Conservation (phyloP, 2,888 invertebrate species). For the Lasioglossum leucozonium region DNA sequence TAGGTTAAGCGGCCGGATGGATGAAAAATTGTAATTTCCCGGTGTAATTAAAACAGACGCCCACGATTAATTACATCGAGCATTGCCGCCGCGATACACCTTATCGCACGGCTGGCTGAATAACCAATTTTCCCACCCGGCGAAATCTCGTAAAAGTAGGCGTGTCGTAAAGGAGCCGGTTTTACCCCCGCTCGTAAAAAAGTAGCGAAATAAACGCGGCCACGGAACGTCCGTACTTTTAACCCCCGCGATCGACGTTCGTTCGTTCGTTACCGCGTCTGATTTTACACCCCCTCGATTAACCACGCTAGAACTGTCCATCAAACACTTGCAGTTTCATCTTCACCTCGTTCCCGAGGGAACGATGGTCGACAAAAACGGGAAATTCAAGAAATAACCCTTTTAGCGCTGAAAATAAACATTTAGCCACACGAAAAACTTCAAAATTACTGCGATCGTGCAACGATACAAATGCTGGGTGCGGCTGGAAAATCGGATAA, state of each 20-base stretch:
- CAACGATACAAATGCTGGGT: too few relatives aligned
- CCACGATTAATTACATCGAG: constrained; percentile 10
- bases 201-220: constrained; percentile 3
- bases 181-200: constrained; percentile 34
- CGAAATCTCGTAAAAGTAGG: constrained; percentile 37
- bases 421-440: too few relatives aligned
- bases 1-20: not conserved
- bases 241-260: not conserved
- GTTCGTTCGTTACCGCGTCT: not conserved
- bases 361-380: not conserved
- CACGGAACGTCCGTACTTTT: not conserved
- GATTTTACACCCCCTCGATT: constrained; percentile 3
- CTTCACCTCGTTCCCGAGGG: not conserved
- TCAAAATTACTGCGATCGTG: too few relatives aligned
- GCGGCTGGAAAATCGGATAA: not conserved
- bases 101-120: constrained; percentile 15
- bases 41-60: constrained; percentile 28
- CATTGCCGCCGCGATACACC: not conserved
- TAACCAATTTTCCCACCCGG: constrained; percentile 35
- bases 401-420: not conserved
- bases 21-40: constrained; percentile 7
- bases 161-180: constrained; percentile 36
- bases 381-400: not conserved
- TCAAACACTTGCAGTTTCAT: not conserved
- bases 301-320: not conserved